These are phyloP conservation scores for Coccyzus lansbergi DNA, from an alignment of 2,797 vertebrate genomes.

Conservation along the genomic window DNA sequence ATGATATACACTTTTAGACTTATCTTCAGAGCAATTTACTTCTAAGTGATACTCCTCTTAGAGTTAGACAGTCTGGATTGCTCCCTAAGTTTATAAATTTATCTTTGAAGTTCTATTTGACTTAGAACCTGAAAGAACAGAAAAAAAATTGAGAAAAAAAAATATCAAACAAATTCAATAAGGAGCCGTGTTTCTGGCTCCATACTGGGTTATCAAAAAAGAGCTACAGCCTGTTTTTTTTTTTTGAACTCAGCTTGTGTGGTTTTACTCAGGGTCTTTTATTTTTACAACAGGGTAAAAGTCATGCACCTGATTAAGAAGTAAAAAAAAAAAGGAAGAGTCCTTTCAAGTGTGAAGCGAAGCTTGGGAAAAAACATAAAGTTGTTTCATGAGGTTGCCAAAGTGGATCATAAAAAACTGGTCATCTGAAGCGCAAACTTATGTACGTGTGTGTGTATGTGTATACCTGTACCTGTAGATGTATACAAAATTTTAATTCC, in stretches of 20 bases:
- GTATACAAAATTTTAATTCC: neutral
- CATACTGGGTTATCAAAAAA: neutral
- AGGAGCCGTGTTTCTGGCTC: neutral
- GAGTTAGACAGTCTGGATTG: neutral
- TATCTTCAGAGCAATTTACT: neutral
- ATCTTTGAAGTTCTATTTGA: neutral
- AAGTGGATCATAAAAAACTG: neutral
- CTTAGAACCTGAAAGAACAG: neutral
- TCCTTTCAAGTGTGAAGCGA: neutral
- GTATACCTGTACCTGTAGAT: neutral
- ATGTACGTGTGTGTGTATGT: too few relatives aligned
- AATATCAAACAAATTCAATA: neutral
- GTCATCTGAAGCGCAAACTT: neutral
- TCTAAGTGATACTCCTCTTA: neutral
- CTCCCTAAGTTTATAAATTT: neutral
- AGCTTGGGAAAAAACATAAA: neutral
- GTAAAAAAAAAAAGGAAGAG: neutral
- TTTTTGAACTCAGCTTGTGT: neutral
- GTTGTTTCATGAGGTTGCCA: neutral
- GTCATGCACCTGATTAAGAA: slow-evolving; percentile 17
- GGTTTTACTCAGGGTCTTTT: neutral
- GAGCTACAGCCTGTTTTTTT: neutral
- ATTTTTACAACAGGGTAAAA: slow-evolving; percentile 14
- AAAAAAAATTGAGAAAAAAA: neutral
- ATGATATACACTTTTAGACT: neutral